A percentile compares a stretch with the other conserved stretches of the same genome.
Conservation (phyloP, 2,113 vertebrate species). For the Brienomyrus brachyistius region DNA sequence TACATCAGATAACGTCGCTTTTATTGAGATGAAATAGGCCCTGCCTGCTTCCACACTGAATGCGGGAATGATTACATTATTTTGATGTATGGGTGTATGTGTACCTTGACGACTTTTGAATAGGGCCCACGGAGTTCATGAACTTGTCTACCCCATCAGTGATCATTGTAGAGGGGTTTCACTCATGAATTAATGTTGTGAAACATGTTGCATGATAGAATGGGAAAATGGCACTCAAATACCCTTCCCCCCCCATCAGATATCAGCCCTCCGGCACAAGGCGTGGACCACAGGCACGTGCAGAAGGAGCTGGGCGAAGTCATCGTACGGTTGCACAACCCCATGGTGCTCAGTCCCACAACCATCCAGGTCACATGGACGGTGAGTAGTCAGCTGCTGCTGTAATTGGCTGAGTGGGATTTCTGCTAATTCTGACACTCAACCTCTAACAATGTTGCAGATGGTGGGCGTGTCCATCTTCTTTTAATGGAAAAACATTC, state of each 20-base stretch:
- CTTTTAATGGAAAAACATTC: neutral
- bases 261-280: constrained; percentile 94
- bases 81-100: constrained; percentile 8
- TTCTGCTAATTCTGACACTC: neutral
- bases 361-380: constrained; percentile 95
- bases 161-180: constrained; percentile 15
- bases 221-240: constrained; percentile 15
- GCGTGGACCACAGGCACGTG: constrained; percentile 95
- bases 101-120: neutral
- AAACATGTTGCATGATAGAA: constrained; percentile 11
- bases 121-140: neutral
- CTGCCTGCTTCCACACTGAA: neutral
- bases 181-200: constrained; percentile 20
- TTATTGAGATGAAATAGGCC: constrained; percentile 9
- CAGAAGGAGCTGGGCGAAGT: constrained; percentile 96
- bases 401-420: constrained; percentile 2
- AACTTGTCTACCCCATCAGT: neutral
- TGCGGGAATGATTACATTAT: constrained; percentile 15
- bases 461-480: neutral
- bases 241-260: constrained; percentile 54
- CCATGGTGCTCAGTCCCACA: constrained; percentile 83
- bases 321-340: constrained; percentile 85
- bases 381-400: constrained; percentile 58
- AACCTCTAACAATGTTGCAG: neutral
- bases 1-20: constrained; percentile 3